These are phyloP conservation scores for Oceanites oceanicus DNA, from an alignment of 2,113 vertebrate species.

Conservation along the genomic window DNA sequence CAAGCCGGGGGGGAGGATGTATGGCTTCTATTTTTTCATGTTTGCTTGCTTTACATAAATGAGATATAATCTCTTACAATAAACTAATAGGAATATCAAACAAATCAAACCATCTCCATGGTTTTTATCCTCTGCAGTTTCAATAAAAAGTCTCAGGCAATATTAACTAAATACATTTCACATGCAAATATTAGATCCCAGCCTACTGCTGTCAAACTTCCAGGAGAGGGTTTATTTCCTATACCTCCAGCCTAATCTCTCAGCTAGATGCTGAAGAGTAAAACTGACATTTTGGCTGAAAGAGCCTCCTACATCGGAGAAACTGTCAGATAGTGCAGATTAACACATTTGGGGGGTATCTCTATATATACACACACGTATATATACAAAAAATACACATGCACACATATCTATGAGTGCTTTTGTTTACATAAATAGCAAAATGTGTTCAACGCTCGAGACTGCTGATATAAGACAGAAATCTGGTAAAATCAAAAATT, in stretches of 20 bases:
- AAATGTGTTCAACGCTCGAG: rapidly evolving
- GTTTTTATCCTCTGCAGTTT: not conserved
- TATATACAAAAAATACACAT: not conserved
- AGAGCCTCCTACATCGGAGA: not conserved
- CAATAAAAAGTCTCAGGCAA: not conserved
- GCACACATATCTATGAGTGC: rapidly evolving
- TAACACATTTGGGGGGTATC: not conserved
- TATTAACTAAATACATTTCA: not conserved
- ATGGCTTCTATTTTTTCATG: not conserved
- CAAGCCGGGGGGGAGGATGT: not conserved
- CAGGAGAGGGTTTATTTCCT: not conserved
- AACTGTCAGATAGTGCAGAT: not conserved
- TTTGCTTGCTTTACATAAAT: slow-evolving; percentile 12
- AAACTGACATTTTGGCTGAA: not conserved
- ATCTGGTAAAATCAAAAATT: not conserved
- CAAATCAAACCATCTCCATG: not conserved
- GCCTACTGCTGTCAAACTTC: not conserved
- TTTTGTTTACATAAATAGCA: not conserved
- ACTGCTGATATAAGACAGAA: not conserved
- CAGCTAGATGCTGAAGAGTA: not conserved
- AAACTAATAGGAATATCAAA: not conserved
- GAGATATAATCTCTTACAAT: not conserved
- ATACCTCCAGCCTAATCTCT: not conserved
- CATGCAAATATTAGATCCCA: not conserved
- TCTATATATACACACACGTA: not conserved